These are phyloP conservation scores for Sarcophaga caerulescens DNA, from an alignment of 2,888 invertebrate genomes.

Conservation along the genomic window DNA sequence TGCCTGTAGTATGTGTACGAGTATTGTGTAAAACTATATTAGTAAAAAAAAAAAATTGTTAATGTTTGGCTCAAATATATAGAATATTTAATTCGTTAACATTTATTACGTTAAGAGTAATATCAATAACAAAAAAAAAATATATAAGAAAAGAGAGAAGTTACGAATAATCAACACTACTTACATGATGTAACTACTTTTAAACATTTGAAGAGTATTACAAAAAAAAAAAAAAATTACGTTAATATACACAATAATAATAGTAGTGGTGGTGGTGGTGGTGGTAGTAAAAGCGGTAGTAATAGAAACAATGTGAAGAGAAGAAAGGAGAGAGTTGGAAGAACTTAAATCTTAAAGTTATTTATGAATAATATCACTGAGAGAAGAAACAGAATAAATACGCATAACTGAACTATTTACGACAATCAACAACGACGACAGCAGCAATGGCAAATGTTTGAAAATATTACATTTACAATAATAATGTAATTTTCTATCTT, in stretches of 20 bases:
- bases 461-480: too few species aligned
- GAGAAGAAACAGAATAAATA: too few species aligned
- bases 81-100: neutral
- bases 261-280: neutral
- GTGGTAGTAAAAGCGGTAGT: neutral
- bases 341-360: neutral
- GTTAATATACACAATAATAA: neutral
- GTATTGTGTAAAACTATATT: too few species aligned
- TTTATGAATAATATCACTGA: neutral
- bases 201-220: neutral
- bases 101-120: neutral
- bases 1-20: too few species aligned
- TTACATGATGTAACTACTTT: constrained; percentile 1
- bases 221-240: neutral
- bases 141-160: constrained; percentile 29
- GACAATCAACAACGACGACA: too few species aligned
- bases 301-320: neutral
- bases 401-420: too few species aligned
- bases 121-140: neutral
- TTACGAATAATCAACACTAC: constrained; percentile 38
- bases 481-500: too few species aligned
- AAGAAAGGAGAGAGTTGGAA: neutral
- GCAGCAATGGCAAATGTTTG: too few species aligned
- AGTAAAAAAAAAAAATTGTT: neutral
- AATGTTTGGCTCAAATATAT: constrained; percentile 10